phyloP scores from a whole-genome alignment of 1,140 invertebrate genomes.

The Hylaeus anthracinus region DNA sequence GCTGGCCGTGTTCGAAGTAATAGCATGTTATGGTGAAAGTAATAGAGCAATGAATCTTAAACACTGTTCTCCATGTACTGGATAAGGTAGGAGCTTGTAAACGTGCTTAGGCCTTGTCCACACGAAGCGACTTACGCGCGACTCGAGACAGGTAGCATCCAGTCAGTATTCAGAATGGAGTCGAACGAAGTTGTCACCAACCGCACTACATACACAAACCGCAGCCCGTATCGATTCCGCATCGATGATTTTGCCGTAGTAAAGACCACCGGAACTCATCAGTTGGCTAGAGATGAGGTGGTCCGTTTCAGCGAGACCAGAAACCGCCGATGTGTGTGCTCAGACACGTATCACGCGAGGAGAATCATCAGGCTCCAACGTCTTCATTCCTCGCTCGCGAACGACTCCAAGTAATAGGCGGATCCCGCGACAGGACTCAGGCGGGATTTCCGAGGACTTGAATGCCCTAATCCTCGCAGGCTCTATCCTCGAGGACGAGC shows the following conservation, averaged over 20 bases:
- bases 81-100: too few species aligned
- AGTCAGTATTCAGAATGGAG: too few species aligned
- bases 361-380: not conserved
- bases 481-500: not conserved
- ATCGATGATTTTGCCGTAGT: not conserved
- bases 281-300: not conserved
- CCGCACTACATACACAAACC: too few species aligned
- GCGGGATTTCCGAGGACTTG: slow-evolving; percentile 31
- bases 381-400: not conserved
- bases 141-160: too few species aligned
- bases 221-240: too few species aligned
- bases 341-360: not conserved
- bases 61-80: too few species aligned
- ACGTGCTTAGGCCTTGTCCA: too few species aligned
- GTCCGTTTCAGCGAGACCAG: not conserved
- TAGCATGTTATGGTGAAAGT: too few species aligned
- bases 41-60: too few species aligned
- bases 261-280: not conserved
- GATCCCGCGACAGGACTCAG: slow-evolving; percentile 17
- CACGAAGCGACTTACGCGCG: too few species aligned
- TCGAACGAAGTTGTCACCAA: too few species aligned
- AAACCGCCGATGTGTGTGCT: not conserved
- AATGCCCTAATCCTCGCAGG: slow-evolving; percentile 30
- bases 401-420: slow-evolving; percentile 18
- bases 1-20: too few species aligned